phyloP scores from a whole-genome alignment of 2,888 invertebrate species.

The Fragum fragum region DNA sequence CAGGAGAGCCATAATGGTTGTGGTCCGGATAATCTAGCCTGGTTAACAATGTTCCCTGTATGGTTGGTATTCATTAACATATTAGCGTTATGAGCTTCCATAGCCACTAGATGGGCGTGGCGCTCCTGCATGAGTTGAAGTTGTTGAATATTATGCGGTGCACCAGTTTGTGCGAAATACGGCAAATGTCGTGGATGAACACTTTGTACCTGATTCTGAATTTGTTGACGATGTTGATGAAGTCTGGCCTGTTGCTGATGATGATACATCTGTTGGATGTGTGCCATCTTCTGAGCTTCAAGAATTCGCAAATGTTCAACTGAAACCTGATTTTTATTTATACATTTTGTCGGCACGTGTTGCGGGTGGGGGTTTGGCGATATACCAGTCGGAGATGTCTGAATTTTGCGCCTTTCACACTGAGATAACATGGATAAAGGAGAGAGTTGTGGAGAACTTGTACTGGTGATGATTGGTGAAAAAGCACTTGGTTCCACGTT shows the following conservation, averaged over 20 bases:
- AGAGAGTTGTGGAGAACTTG: slow-evolving; percentile 53
- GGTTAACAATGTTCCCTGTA: background rate
- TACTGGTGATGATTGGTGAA: slow-evolving; percentile 54
- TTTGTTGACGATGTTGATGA: slow-evolving; percentile 37
- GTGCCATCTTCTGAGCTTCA: slow-evolving; percentile 52
- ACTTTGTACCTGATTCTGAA: slow-evolving; percentile 27
- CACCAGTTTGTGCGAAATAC: slow-evolving; percentile 29
- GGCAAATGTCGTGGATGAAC: slow-evolving; percentile 33
- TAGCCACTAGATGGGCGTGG: slow-evolving; percentile 50
- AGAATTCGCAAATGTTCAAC: slow-evolving; percentile 49
- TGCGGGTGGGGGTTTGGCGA: background rate
- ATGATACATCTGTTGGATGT: slow-evolving; percentile 29
- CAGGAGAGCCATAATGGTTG: slow-evolving; percentile 59
- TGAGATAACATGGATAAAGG: slow-evolving; percentile 57
- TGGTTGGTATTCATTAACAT: slow-evolving; percentile 6
- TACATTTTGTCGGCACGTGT: background rate
- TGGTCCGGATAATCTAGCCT: slow-evolving; percentile 4
- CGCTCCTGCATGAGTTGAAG: slow-evolving; percentile 55
- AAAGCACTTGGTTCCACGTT: slow-evolving; percentile 55
- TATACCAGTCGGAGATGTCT: slow-evolving; percentile 48
- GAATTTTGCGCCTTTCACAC: slow-evolving; percentile 56
- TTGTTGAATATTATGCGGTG: slow-evolving; percentile 35
- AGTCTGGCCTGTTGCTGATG: slow-evolving; percentile 52
- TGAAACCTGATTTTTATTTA: slow-evolving; percentile 22
- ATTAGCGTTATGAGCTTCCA: slow-evolving; percentile 36